Conservation (phyloP, 2,113 vertebrate species). For the Sardina pilchardus region DNA sequence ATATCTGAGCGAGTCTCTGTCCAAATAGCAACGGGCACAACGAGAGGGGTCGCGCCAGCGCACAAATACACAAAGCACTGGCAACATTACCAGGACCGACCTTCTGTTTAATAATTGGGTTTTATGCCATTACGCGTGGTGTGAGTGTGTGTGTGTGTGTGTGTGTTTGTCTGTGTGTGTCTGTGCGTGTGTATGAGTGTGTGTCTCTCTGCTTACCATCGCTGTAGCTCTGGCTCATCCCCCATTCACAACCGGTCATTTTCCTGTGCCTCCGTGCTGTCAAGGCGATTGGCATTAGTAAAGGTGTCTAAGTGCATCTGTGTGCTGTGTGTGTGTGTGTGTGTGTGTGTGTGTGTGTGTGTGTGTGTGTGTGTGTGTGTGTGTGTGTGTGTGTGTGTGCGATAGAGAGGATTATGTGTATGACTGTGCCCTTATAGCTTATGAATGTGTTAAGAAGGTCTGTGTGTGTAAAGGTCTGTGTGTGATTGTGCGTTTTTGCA, state of each 20-base stretch:
- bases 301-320: background rate
- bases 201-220: background rate
- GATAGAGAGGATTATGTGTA: background rate
- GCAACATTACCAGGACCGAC: conserved; percentile 8
- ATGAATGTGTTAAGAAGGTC: background rate
- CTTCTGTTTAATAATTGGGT: background rate
- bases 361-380: background rate
- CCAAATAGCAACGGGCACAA: background rate
- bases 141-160: background rate
- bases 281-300: background rate
- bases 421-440: background rate
- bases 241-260: background rate
- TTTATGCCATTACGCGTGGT: background rate
- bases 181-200: background rate
- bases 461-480: background rate
- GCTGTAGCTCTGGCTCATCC: background rate
- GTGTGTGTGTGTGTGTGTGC: background rate
- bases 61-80: background rate
- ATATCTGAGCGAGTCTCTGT: background rate
- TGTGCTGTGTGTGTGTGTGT: background rate
- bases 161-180: background rate
- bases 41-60: background rate
- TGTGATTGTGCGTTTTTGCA: background rate
- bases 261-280: background rate
- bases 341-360: background rate